Conservation (phyloP, 2,888 invertebrate genomes). For the Ophioninae sp. region DNA sequence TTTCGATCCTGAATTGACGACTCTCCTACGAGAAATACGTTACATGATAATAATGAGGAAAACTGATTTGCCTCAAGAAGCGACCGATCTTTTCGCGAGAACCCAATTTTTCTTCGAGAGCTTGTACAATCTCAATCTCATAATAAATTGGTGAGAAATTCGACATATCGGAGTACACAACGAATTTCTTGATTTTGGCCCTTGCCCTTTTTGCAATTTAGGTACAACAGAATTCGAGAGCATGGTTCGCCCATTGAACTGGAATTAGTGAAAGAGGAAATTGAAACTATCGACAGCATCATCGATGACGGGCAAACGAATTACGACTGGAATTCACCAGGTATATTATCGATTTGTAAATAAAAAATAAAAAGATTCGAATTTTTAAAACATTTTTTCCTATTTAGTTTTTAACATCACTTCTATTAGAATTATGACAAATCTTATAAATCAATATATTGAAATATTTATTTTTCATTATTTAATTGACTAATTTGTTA, state of each 20-base stretch:
- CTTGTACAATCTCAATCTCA: slow-evolving; percentile 78
- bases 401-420: too few relatives aligned
- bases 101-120: slow-evolving; percentile 86
- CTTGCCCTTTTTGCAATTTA: slow-evolving; percentile 45
- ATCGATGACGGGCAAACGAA: slow-evolving; percentile 87
- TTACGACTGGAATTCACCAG: slow-evolving; percentile 91
- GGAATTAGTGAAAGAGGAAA: slow-evolving; percentile 88
- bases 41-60: slow-evolving; percentile 88
- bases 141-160: slow-evolving; percentile 72
- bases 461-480: background rate
- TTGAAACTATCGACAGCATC: slow-evolving; percentile 87
- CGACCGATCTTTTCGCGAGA: slow-evolving; percentile 85
- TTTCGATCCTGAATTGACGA: slow-evolving; percentile 87
- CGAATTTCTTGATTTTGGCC: background rate
- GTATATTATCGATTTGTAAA: slow-evolving; percentile 80
- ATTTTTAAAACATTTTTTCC: too few relatives aligned
- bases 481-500: too few relatives aligned
- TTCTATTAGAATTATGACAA: too few relatives aligned
- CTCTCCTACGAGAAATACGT: slow-evolving; percentile 90
- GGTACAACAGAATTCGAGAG: slow-evolving; percentile 92
- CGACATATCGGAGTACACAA: background rate
- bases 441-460: too few relatives aligned
- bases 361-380: too few relatives aligned
- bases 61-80: slow-evolving; percentile 85
- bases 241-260: slow-evolving; percentile 90